Conservation (phyloP, 2,797 vertebrate species). For the Anisognathus igniventris region DNA sequence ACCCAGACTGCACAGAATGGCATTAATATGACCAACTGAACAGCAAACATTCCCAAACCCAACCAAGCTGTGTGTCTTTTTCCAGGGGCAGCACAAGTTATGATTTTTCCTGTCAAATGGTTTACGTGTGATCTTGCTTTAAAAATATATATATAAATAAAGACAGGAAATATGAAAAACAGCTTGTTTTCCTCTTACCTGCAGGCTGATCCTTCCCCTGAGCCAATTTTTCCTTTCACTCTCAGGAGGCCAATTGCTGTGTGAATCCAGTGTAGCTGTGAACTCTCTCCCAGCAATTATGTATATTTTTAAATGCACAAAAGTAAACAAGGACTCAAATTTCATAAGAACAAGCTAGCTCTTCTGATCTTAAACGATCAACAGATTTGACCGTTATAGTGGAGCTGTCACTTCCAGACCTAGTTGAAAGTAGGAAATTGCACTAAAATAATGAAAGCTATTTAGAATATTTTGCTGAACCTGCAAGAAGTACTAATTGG, state of each 20-base stretch:
- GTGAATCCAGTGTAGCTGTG: not conserved
- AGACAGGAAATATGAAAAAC: constrained; percentile 1
- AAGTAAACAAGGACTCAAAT: not conserved
- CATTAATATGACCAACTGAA: not conserved
- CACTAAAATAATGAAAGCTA: not conserved
- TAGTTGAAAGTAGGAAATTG: not conserved
- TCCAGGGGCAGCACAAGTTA: not conserved
- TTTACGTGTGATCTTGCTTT: not conserved
- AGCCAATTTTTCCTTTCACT: not conserved
- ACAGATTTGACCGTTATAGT: accelerated
- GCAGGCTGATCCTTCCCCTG: not conserved
- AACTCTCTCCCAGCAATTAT: not conserved
- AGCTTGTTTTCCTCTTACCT: not conserved
- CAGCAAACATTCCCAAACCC: not conserved
- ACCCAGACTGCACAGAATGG: not conserved
- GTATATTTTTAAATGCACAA: constrained; percentile 8
- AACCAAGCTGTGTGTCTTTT: not conserved
- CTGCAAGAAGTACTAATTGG: not conserved
- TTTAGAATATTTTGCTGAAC: not conserved
- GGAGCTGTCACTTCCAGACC: not conserved
- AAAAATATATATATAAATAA: not conserved
- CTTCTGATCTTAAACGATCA: not conserved
- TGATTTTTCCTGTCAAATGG: constrained; percentile 8
- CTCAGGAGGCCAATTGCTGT: not conserved
- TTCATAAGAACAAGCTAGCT: not conserved